Evolutionary conservation across 2,888 invertebrate genomes (phyloP), one percentile per base, ranked within the genome.

Genomic region (Sesamia inferens): DNA sequence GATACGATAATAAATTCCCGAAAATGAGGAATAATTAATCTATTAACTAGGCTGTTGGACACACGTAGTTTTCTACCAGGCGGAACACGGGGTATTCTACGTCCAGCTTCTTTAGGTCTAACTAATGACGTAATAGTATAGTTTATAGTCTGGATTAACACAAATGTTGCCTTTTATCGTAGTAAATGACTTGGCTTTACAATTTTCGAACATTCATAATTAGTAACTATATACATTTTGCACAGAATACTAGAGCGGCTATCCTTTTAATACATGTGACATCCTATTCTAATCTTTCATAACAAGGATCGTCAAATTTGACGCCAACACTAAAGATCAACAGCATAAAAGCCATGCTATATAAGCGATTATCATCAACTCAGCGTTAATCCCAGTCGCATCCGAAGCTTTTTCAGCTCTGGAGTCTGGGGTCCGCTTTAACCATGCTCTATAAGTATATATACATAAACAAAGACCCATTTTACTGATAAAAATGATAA

Each of bases 401-500:
- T n/a, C n/a, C n/a, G n/a, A n/a, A n/a, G n/a, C n/a, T n/a, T n/a
- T n/a, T n/a, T n/a, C n/a, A n/a, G n/a, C n/a, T n/a, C n/a, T n/a
- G n/a, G n/a, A n/a, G n/a, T n/a, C n/a, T n/a, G n/a, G n/a, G n/a
- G n/a, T n/a, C n/a, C n/a, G n/a, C n/a, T n/a, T n/a, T n/a, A n/a
- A n/a, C n/a, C n/a, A n/a, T n/a, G n/a, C n/a, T n/a, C n/a, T 55
- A 10, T 63, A 73, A 55, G 13, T 62, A 70, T 68, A 58, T 65
- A 81, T 66, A 5, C 68, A 75, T 64, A 78, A 71, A 68, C 55
- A 71, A 74, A 42, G 11, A 55, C 4, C 19, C 47, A 68, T 64
- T 48, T 48, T 44, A 14, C 22, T 44, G 66, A 68, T 73, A 47
- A 39, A 66, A 51, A 63, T 72, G 63, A 72, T 72, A 68, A 85